Percentiles rank a stretch among this genome's conserved stretches.
Conservation (phyloP, 2,888 invertebrate species). For the Crioceris asparagi region DNA sequence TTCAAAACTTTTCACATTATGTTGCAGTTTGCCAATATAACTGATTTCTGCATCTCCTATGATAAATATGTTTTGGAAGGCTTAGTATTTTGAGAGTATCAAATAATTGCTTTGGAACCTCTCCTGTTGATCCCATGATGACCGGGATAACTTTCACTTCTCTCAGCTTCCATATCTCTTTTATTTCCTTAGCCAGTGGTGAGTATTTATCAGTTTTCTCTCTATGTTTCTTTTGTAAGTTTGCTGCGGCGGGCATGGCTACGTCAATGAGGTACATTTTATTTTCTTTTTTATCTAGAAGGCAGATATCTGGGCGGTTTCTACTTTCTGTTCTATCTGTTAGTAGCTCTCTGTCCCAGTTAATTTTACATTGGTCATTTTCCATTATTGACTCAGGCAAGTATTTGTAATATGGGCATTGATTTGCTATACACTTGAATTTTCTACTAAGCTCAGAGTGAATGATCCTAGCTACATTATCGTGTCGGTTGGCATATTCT, state of each 20-base stretch:
- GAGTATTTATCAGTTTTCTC: background rate
- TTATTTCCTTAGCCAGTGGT: background rate
- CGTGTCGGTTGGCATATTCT: background rate
- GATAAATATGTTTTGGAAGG: background rate
- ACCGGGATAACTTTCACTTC: background rate
- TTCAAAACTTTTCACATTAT: background rate
- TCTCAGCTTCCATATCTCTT: background rate
- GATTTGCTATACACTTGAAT: background rate
- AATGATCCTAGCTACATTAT: background rate
- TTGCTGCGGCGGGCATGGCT: background rate
- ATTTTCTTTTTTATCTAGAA: background rate
- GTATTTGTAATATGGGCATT: conserved; percentile 4
- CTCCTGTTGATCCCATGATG: background rate
- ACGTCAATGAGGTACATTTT: background rate
- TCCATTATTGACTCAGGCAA: background rate
- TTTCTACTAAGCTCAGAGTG: background rate
- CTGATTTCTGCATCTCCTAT: background rate
- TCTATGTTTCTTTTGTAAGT: background rate
- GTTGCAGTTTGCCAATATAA: background rate
- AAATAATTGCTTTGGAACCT: background rate
- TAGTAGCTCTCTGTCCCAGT: conserved; percentile 2
- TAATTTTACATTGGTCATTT: conserved; percentile 2
- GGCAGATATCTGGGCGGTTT: conserved; percentile 4
- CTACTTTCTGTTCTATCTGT: conserved; percentile 1
- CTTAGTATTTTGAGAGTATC: background rate